Evolutionary conservation across 2,797 vertebrate species (phyloP), one percentile per base, ranked within the genome.

Genomic region (Leptodactylus fallax): DNA sequence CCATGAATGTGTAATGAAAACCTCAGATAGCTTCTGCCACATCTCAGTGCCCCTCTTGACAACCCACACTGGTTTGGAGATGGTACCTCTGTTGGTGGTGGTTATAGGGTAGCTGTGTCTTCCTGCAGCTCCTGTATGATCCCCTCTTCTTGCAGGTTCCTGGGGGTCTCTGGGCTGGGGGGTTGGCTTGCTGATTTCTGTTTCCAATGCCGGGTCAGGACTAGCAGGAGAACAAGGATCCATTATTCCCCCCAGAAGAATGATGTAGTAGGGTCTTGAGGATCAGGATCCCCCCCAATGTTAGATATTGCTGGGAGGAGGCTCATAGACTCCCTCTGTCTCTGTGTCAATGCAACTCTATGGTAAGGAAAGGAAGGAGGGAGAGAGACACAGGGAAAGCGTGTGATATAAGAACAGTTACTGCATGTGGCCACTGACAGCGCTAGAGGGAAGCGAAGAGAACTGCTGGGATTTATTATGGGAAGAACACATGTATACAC

Each of bases 291-390:
- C 88, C 88, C 87, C 88, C 85, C 85, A 86, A 87, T 89, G 88
- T 83, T 71, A 79, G 85, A 82, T 83, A 83, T 89, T 86, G 88
- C 88, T 89, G 85, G 88, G 88, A 89, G 88, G 88, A 89, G 88
- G 88, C 85, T 89, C 88, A 89, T 89, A 87, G 88, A 89, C 88
- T 89, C 88, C 88, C 88, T 89, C 88, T 89, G 88, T 89, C 88
- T 89, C 88, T 89, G 88, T 89, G 85, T 89, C 88, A 89, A 85
- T 87, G 88, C 88, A 89, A 89, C 88, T 89, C 88, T 89, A 89
- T 89, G 88, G 88, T 89, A 86, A 89, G 88, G 85, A 78, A 87
- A 55, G 85, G 85, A 89, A 89, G 88, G 88, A 86, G 88, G 88
- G 88, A 89, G 88, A 89, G 83, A 89, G 56, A 80, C 76, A 81